phyloP scores from a whole-genome alignment of 2,888 invertebrate genomes.

The Epicampocera succincta region DNA sequence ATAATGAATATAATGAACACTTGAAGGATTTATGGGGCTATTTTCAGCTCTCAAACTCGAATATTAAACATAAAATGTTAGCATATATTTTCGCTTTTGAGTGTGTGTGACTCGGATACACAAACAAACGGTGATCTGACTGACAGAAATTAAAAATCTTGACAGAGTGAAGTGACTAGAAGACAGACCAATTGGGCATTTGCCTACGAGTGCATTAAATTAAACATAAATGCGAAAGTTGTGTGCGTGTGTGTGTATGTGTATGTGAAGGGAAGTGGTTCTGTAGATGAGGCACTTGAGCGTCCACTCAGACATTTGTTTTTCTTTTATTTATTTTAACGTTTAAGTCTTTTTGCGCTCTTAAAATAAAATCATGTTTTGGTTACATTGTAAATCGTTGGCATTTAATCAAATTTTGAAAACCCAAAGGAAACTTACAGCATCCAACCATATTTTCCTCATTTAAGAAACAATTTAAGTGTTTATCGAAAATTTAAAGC shows the following conservation, averaged over 20 bases:
- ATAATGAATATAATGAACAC: conserved; percentile 60
- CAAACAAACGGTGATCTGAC: background rate
- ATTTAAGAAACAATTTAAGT: too few species aligned
- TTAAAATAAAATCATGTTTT: conserved; percentile 22
- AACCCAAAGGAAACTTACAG: too few species aligned
- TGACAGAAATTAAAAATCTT: background rate
- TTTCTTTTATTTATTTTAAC: background rate
- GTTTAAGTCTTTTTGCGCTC: background rate
- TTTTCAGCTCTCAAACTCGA: conserved; percentile 44
- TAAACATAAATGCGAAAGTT: background rate
- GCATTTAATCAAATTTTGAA: conserved; percentile 35
- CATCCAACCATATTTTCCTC: too few species aligned
- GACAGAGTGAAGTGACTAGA: background rate
- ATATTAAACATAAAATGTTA: conserved; percentile 9
- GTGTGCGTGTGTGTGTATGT: background rate
- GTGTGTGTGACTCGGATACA: background rate
- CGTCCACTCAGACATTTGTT: conserved; percentile 36
- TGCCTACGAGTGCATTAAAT: background rate
- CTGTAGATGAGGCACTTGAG: conserved; percentile 7
- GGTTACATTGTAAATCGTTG: conserved; percentile 38
- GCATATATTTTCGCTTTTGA: conserved; percentile 6
- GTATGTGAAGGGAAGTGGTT: background rate
- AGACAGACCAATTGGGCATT: conserved; percentile 29
- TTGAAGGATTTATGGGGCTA: conserved; percentile 68
- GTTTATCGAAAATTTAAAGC: too few species aligned